Conservation (phyloP, 1,140 invertebrate species). For the Ceratitis capitata region DNA sequence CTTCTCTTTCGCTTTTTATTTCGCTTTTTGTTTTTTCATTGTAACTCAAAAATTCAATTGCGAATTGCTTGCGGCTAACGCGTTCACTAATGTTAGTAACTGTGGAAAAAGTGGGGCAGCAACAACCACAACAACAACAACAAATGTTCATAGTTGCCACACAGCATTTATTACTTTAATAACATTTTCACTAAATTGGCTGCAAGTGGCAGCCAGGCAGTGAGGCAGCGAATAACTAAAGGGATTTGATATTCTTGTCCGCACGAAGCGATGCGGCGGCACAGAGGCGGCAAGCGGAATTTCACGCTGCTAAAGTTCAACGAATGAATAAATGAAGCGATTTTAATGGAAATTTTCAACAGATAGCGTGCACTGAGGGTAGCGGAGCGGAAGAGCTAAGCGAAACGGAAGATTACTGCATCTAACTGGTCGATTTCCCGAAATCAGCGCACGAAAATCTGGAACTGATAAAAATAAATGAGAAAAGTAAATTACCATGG, state of each 20-base stretch:
- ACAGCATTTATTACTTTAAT: constrained; percentile 13
- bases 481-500: background rate
- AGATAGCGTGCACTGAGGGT: background rate
- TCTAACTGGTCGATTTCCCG: background rate
- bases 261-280: background rate
- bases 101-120: background rate
- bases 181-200: constrained; percentile 6
- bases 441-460: background rate
- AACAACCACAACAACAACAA: background rate
- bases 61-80: constrained; percentile 21
- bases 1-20: background rate
- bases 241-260: background rate
- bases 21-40: background rate
- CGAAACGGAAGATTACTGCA: background rate
- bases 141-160: background rate
- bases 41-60: constrained; percentile 19
- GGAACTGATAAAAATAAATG: constrained; percentile 28
- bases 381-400: background rate
- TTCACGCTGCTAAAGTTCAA: background rate
- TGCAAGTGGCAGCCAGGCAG: constrained; percentile 12
- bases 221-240: background rate
- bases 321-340: constrained; percentile 35
- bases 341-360: constrained; percentile 25
- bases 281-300: background rate
- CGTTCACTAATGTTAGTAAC: background rate